These are phyloP conservation scores for Luscinia luscinia DNA, from an alignment of 2,797 vertebrate species.

Conservation along the genomic window DNA sequence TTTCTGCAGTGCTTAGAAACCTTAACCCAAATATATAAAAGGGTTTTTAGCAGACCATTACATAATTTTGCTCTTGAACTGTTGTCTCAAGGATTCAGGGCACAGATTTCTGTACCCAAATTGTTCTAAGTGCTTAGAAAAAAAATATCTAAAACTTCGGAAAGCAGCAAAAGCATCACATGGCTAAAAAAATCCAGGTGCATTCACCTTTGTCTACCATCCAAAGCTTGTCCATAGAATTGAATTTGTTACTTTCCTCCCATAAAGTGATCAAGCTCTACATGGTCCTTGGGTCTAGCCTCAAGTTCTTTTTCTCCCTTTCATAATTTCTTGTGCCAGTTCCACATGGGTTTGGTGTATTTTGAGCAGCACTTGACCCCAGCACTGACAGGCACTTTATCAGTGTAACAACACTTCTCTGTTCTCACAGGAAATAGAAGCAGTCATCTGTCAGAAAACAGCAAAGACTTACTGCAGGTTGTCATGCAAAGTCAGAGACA, in stretches of 20 bases:
- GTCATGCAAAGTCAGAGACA: background rate
- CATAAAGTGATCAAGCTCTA: background rate
- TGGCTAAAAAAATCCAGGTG: background rate
- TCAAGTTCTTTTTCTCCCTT: background rate
- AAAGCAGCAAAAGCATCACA: background rate
- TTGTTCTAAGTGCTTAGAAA: background rate
- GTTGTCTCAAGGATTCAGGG: background rate
- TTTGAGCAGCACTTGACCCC: constrained; percentile 16
- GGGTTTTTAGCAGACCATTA: background rate
- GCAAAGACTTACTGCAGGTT: background rate
- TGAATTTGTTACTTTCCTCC: background rate
- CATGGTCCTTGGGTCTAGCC: background rate
- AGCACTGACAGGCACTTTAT: constrained; percentile 1
- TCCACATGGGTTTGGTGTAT: background rate
- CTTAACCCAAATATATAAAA: background rate
- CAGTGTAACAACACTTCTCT: background rate
- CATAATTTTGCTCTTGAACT: background rate
- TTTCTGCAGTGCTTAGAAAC: background rate
- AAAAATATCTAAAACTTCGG: background rate
- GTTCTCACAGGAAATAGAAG: background rate
- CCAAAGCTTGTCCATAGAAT: background rate
- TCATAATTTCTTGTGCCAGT: background rate
- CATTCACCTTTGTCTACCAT: background rate
- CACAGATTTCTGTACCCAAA: background rate
- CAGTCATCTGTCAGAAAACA: background rate